phyloP scores from a whole-genome alignment of 2,113 vertebrate genomes.

The Periophthalmodon schlosseri region DNA sequence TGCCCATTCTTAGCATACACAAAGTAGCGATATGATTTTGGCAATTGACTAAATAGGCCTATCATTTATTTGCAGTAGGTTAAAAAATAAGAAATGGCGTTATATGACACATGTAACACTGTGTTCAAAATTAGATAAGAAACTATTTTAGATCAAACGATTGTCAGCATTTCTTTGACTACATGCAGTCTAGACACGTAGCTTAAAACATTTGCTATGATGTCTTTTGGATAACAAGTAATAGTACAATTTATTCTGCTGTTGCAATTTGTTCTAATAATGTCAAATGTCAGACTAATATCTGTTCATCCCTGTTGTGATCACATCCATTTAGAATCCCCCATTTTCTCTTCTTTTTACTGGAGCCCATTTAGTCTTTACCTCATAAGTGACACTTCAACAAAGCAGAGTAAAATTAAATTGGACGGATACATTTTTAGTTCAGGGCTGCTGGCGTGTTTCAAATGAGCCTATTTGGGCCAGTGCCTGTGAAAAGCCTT shows the following conservation, averaged over 20 bases:
- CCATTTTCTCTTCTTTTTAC: slow-evolving; percentile 2
- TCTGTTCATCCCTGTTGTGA: background rate
- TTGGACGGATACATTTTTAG: slow-evolving; percentile 29
- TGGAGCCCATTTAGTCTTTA: slow-evolving; percentile 13
- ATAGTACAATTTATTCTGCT: background rate
- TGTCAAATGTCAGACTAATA: background rate
- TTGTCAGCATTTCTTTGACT: background rate
- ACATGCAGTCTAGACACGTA: no score
- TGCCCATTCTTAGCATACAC: no score
- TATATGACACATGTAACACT: background rate
- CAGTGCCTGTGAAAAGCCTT: slow-evolving; percentile 37
- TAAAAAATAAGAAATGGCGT: no score
- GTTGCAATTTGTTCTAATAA: background rate
- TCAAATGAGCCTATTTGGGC: slow-evolving; percentile 34
- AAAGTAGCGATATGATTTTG: no score
- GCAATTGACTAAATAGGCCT: no score
- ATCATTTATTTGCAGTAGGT: no score
- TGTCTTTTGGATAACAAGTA: background rate
- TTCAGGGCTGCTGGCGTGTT: slow-evolving; percentile 24
- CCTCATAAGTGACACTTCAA: slow-evolving; percentile 30
- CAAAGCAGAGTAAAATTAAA: slow-evolving; percentile 20
- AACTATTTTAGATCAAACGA: background rate
- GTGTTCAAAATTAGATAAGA: background rate
- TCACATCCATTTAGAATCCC: slow-evolving; percentile 23
- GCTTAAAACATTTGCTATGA: background rate